Evolutionary conservation across 2,888 invertebrate species (phyloP).

Genomic region (Clusia tigrina): DNA sequence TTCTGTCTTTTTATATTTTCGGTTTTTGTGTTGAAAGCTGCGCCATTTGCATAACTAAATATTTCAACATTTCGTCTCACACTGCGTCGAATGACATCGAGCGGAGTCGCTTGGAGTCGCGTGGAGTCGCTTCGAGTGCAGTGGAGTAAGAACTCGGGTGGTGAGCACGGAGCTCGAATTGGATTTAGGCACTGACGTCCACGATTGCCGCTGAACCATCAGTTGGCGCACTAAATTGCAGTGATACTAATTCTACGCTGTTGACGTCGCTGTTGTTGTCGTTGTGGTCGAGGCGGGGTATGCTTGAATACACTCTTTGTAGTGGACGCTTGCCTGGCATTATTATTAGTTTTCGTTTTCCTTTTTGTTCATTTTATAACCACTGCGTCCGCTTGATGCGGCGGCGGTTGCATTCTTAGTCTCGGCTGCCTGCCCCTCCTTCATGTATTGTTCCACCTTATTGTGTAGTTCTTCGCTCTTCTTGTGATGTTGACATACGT

Average conservation of each 20-base stretch:
- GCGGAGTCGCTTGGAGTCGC: not conserved
- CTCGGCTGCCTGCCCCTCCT: too few species aligned
- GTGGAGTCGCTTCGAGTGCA: not conserved
- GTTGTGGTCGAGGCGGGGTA: too few species aligned
- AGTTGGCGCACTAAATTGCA: not conserved
- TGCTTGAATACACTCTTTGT: not conserved
- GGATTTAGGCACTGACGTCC: not conserved
- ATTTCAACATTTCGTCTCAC: not conserved
- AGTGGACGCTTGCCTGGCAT: too few species aligned
- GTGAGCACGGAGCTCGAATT: not conserved
- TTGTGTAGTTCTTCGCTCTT: too few species aligned
- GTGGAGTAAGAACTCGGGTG: not conserved
- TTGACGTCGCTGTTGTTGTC: not conserved
- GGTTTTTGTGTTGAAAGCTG: not conserved
- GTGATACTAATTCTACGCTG: conserved; percentile 2
- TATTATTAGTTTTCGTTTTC: too few species aligned
- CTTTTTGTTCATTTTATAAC: too few species aligned
- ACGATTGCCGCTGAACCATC: not conserved
- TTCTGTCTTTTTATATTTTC: too few species aligned
- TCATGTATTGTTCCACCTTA: too few species aligned
- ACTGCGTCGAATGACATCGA: too few species aligned
- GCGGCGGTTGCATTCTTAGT: too few species aligned
- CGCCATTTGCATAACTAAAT: not conserved
- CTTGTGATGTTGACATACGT: too few species aligned
- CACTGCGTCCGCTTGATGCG: too few species aligned